These are phyloP conservation scores for Phytoseiulus persimilis DNA, from an alignment of 2,888 invertebrate genomes.

Conservation along the genomic window DNA sequence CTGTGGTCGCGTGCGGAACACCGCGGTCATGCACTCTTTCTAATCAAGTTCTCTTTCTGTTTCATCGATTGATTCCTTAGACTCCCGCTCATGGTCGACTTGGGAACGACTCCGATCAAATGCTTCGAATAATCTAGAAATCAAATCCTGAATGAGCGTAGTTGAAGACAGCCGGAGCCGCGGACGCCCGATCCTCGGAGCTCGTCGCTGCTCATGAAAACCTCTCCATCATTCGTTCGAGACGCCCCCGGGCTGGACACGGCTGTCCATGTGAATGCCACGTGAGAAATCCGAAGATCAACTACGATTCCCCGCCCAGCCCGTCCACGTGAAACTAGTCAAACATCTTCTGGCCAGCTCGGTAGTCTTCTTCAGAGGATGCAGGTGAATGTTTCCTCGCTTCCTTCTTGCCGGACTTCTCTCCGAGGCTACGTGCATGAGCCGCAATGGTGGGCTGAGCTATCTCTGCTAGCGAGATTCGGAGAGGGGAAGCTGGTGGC, in stretches of 20 bases:
- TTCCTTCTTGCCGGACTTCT: background rate
- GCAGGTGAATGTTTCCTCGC: background rate
- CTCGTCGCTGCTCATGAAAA: no score
- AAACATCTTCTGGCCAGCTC: background rate
- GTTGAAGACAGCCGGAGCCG: no score
- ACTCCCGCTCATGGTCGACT: no score
- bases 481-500: background rate
- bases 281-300: background rate
- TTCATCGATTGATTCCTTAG: no score
- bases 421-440: background rate
- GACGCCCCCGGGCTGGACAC: background rate
- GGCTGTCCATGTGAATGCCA: background rate
- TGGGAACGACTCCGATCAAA: no score
- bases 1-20: no score
- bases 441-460: background rate
- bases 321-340: background rate
- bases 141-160: no score
- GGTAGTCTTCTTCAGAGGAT: background rate
- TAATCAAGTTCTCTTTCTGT: no score
- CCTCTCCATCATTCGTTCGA: no score
- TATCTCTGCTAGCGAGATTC: background rate
- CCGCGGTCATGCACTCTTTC: no score
- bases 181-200: no score
- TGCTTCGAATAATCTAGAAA: no score
- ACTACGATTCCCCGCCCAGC: background rate